Base-by-base conservation (phyloP, 2,888 invertebrate species). In the Myopa testacea region DNA sequence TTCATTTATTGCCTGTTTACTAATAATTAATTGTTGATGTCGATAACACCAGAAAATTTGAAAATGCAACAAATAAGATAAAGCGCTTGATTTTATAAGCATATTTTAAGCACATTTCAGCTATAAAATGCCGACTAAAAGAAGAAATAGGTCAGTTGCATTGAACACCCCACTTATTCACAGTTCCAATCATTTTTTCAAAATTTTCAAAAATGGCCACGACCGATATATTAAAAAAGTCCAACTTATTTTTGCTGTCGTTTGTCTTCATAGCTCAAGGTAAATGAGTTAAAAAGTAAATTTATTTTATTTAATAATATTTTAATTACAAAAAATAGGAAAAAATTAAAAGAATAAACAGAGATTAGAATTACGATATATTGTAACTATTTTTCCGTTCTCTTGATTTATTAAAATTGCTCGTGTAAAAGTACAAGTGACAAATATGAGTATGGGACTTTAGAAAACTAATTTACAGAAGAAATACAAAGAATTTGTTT, bases 161-260 rank as follows among this genome's bases (percentile, higher is more conserved):
- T 67, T 67, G 38, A 14, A 58, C 26, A 34, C 63, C 38, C 67
- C 40, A 5, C 50, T 14, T 38, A 45, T 6, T 45, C 45, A 10
- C 45, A 45, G 10, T 10, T 45, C 45, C 45, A 45, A 45, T 16
- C 34, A 12, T 34, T 8, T 4, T 68, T 68, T 40, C 1, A 76
- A 34, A 71, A 50, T 14, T 67, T 34, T 34, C 4, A 50, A 60
- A 78, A 75, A 45, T 63, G 45, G 12, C 52, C 5, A 76, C 37
- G 19, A 60, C 50, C 52, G 73, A 45, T n/a, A 55, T 68, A n/a
- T 37, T 80, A 14, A 74, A 78, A 74, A 81, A 74, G 58, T 12
- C 80, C 7, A 62, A 62, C n/a, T 73, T 77, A 38, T 52, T 81
- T 0, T 63, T 81, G 5, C 34, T 81, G 34, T 76, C 81, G 6